Conservation (phyloP, 2,113 vertebrate genomes). For the Gobio gobio region DNA sequence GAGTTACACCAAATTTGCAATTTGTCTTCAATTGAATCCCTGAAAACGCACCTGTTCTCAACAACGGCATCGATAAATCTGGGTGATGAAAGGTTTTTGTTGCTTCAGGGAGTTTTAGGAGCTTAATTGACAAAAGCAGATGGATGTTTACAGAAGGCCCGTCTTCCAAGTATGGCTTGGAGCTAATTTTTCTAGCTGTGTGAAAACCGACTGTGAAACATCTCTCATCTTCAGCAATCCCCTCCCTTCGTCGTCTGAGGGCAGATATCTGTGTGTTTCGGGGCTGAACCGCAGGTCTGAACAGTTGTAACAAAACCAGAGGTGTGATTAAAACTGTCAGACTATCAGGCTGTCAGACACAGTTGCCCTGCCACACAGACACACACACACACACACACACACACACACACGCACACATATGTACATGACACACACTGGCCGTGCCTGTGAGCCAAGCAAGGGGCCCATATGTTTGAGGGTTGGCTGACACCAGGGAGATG, state of each 20-base stretch:
- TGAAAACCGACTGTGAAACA: not conserved
- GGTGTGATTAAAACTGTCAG: slow-evolving; percentile 52
- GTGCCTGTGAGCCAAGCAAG: slow-evolving; percentile 13
- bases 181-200: slow-evolving; percentile 24
- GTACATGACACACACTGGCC: slow-evolving; percentile 16
- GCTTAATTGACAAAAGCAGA: slow-evolving; percentile 39
- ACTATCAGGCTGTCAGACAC: slow-evolving; percentile 45
- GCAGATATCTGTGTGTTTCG: slow-evolving; percentile 6
- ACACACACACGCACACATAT: not conserved
- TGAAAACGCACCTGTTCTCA: slow-evolving; percentile 28
- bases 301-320: slow-evolving; percentile 46
- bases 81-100: slow-evolving; percentile 12
- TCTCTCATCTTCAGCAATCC: slow-evolving; percentile 1
- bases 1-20: slow-evolving; percentile 31
- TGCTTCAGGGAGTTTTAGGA: slow-evolving; percentile 27
- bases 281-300: slow-evolving; percentile 12
- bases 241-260: not conserved
- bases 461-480: slow-evolving; percentile 47
- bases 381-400: too few species aligned
- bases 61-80: slow-evolving; percentile 6
- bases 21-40: slow-evolving; percentile 31
- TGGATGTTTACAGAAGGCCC: slow-evolving; percentile 27
- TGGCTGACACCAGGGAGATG: slow-evolving; percentile 48
- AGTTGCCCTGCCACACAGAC: slow-evolving; percentile 2
- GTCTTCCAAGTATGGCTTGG: slow-evolving; percentile 17